phyloP scores from a whole-genome alignment of 2,888 invertebrate genomes.

The Diachrysia chrysitis region DNA sequence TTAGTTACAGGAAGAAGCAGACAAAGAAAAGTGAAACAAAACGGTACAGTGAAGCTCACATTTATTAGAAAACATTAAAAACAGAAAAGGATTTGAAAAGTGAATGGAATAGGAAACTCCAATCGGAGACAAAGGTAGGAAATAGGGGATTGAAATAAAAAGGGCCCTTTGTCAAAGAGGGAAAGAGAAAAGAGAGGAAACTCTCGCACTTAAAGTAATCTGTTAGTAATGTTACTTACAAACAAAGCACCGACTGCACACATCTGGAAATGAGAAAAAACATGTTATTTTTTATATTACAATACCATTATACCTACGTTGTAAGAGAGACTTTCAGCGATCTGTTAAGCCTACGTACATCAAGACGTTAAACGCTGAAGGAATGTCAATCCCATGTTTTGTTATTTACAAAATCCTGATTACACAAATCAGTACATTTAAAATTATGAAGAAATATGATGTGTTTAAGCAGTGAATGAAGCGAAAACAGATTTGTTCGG shows the following conservation, averaged over 20 bases:
- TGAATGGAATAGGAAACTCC: conserved; percentile 25
- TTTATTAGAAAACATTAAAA: conserved; percentile 56
- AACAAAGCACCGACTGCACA: conserved; percentile 37
- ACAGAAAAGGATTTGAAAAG: conserved; percentile 39
- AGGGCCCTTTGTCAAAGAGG: conserved; percentile 32
- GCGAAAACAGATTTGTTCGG: neutral
- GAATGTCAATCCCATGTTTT: neutral
- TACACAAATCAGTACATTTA: neutral
- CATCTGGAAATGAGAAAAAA: conserved; percentile 57
- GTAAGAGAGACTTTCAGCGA: no score
- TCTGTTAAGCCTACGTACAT: no score
- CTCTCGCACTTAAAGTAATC: conserved; percentile 24
- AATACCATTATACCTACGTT: neutral
- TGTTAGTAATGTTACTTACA: conserved; percentile 44
- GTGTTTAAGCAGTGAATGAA: neutral
- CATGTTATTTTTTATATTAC: conserved; percentile 18
- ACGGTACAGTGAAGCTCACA: conserved; percentile 40
- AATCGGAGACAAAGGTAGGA: conserved; percentile 45
- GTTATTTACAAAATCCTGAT: neutral
- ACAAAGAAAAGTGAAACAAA: conserved; percentile 35
- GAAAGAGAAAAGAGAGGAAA: conserved; percentile 29
- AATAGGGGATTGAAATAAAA: conserved; percentile 51
- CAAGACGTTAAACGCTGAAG: neutral
- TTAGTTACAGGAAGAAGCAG: conserved; percentile 37
- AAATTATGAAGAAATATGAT: no score